phyloP scores from a whole-genome alignment of 1,140 invertebrate genomes.

The Cydia strobilella region DNA sequence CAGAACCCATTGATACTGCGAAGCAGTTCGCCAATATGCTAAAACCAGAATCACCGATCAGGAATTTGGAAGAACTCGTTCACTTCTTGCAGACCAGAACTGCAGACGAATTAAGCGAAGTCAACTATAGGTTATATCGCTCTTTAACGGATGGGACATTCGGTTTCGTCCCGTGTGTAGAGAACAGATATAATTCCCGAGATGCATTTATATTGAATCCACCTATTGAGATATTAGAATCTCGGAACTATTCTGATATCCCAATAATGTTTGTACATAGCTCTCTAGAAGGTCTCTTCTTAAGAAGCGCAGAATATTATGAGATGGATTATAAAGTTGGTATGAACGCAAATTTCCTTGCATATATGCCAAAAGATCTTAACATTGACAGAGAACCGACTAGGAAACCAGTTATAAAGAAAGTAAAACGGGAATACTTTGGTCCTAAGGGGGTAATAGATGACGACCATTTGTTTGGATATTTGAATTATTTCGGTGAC shows the following conservation, averaged over 20 bases:
- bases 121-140: conserved; percentile 35
- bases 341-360: conserved; percentile 39
- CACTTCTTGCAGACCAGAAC: conserved; percentile 35
- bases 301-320: conserved; percentile 48
- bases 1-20: conserved; percentile 76
- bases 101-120: conserved; percentile 34
- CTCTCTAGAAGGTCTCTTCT: conserved; percentile 62
- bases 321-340: conserved; percentile 35
- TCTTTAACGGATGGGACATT: conserved; percentile 41
- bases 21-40: conserved; percentile 76
- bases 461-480: conserved; percentile 32
- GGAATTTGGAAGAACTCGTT: conserved; percentile 44
- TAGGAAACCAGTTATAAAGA: conserved; percentile 24
- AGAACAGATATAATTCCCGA: conserved; percentile 37
- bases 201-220: conserved; percentile 77
- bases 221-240: conserved; percentile 70
- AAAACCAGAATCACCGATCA: conserved; percentile 61
- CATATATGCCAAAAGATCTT: conserved; percentile 39
- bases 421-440: conserved; percentile 39
- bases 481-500: conserved; percentile 45
- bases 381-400: conserved; percentile 34
- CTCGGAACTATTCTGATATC: conserved; percentile 65
- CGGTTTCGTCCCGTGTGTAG: conserved; percentile 43
- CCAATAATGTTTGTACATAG: conserved; percentile 71
- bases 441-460: conserved; percentile 33